phyloP scores from a whole-genome alignment of 2,888 invertebrate species.

The Idaea biselata region DNA sequence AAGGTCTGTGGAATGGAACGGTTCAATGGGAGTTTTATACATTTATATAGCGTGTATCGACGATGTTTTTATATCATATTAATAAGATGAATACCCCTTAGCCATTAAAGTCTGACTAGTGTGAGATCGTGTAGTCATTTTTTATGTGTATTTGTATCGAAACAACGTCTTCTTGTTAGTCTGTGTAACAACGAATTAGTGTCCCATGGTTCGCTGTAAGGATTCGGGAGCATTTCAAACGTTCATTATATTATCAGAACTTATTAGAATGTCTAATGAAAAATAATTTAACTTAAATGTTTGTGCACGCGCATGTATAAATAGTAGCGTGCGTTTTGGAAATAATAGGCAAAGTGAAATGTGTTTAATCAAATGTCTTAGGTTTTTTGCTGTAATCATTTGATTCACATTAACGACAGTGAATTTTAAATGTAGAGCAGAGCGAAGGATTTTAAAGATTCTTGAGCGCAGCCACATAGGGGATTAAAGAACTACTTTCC shows the following conservation, averaged over 20 bases:
- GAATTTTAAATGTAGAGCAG: too few species aligned
- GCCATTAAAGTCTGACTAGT: slow-evolving; percentile 56
- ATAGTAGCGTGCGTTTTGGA: neutral
- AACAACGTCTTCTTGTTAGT: slow-evolving; percentile 42
- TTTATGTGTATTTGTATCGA: slow-evolving; percentile 29
- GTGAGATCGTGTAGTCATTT: slow-evolving; percentile 43
- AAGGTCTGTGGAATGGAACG: slow-evolving; percentile 40
- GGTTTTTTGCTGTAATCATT: too few species aligned
- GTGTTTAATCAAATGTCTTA: too few species aligned
- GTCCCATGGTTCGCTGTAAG: slow-evolving; percentile 35
- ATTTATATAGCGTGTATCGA: slow-evolving; percentile 41
- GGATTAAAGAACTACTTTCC: too few species aligned
- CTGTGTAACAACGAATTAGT: slow-evolving; percentile 64
- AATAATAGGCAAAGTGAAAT: too few species aligned
- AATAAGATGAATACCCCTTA: slow-evolving; percentile 27
- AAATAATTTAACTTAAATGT: too few species aligned
- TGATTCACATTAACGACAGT: too few species aligned
- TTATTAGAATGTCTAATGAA: too few species aligned
- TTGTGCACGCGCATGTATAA: slow-evolving; percentile 8
- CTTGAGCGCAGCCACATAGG: too few species aligned
- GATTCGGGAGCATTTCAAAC: slow-evolving; percentile 25
- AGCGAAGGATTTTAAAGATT: too few species aligned
- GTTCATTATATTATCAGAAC: neutral
- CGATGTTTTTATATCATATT: slow-evolving; percentile 29
- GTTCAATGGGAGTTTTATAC: slow-evolving; percentile 47